Percentiles rank a stretch among this genome's conserved stretches.
Conservation (phyloP, 2,888 invertebrate species). For the Opisthograptis luteolata region DNA sequence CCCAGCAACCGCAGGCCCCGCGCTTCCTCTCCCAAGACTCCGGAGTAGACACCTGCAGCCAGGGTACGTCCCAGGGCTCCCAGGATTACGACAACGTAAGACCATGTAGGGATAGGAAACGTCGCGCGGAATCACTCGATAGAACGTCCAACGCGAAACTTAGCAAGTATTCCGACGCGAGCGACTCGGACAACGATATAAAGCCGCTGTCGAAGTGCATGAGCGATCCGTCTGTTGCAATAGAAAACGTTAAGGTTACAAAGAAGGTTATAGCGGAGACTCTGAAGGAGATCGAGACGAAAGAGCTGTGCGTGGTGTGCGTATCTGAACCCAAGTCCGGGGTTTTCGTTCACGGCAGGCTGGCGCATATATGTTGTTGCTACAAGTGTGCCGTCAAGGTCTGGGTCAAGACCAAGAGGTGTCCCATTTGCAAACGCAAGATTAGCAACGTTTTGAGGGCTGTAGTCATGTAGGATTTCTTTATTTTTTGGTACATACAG, state of each 20-base stretch:
- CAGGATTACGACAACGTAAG: constrained; percentile 17
- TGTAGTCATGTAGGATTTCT: constrained; percentile 71
- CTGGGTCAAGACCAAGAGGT: constrained; percentile 85
- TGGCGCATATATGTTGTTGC: constrained; percentile 88
- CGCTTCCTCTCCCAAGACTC: constrained; percentile 64
- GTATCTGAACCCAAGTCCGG: constrained; percentile 86
- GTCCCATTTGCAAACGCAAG: constrained; percentile 88
- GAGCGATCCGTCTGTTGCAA: constrained; percentile 70
- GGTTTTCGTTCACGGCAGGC: constrained; percentile 87
- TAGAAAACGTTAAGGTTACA: constrained; percentile 51
- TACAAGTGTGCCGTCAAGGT: constrained; percentile 88
- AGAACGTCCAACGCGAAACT: constrained; percentile 48
- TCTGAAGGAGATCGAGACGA: constrained; percentile 55
- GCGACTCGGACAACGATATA: constrained; percentile 54
- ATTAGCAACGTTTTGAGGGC: constrained; percentile 87
- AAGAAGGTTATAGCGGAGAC: constrained; percentile 54
- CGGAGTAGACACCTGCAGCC: constrained; percentile 61
- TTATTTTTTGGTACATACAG: no score
- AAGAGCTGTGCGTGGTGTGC: constrained; percentile 85
- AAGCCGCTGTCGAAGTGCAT: constrained; percentile 64
- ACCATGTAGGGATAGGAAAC: constrained; percentile 18
- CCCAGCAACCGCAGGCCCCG: constrained; percentile 26
- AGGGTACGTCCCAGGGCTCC: constrained; percentile 37
- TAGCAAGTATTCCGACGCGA: constrained; percentile 55
- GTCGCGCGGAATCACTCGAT: constrained; percentile 35